Evolutionary conservation across 2,797 vertebrate species (phyloP).

Genomic region (Sternarchorhynchus goeldii): DNA sequence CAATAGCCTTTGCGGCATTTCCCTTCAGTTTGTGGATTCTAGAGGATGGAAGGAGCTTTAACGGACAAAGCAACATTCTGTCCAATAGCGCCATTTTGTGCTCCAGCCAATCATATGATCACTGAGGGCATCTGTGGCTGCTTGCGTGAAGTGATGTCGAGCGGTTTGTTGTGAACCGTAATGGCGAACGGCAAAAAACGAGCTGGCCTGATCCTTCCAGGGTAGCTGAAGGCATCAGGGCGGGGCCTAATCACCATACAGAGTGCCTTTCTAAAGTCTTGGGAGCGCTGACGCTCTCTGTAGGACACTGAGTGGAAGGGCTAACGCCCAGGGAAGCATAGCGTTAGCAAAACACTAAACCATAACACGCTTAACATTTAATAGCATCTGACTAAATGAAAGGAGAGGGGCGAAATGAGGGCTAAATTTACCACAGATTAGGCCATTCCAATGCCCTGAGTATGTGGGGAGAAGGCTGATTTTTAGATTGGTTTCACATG

Average conservation of each 20-base stretch:
- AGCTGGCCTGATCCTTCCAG: slow-evolving; percentile 61
- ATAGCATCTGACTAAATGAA: slow-evolving; percentile 28
- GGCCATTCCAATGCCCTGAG: slow-evolving; percentile 4
- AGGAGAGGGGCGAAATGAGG: slow-evolving; percentile 34
- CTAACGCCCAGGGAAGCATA: slow-evolving; percentile 16
- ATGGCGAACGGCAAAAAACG: slow-evolving; percentile 58
- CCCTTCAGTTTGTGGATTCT: too few relatives aligned
- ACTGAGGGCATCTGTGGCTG: slow-evolving; percentile 31
- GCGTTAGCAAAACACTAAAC: slow-evolving; percentile 33
- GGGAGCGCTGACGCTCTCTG: slow-evolving; percentile 10
- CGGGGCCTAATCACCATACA: slow-evolving; percentile 42
- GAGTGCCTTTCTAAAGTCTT: slow-evolving; percentile 35
- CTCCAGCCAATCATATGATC: too few relatives aligned
- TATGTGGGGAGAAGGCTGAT: slow-evolving; percentile 30
- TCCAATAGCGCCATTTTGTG: neutral
- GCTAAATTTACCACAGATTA: slow-evolving; percentile 42
- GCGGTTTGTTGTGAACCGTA: slow-evolving; percentile 32
- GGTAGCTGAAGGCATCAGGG: slow-evolving; percentile 56
- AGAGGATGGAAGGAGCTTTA: slow-evolving; percentile 46
- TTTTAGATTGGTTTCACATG: slow-evolving; percentile 52
- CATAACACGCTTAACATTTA: slow-evolving; percentile 22
- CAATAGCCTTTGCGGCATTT: too few relatives aligned
- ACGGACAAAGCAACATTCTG: slow-evolving; percentile 60
- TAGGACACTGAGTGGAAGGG: slow-evolving; percentile 28
- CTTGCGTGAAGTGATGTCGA: slow-evolving; percentile 28